Evolutionary conservation across 1,140 invertebrate species (phyloP).

Genomic region (Papilio polyxenes): DNA sequence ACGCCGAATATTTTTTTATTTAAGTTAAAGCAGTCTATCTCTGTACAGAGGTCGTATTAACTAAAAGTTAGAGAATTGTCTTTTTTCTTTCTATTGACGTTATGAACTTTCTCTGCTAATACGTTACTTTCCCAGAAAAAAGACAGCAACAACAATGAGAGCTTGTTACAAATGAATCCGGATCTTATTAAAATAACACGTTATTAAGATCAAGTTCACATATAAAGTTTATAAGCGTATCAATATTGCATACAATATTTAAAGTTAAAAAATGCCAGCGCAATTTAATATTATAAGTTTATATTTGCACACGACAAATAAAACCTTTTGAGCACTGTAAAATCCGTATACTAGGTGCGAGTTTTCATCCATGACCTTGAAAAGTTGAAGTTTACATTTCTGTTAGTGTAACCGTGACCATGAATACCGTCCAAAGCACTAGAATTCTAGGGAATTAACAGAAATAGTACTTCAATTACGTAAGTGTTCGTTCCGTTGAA

Average conservation of each 20-base stretch:
- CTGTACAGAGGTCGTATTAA: neutral
- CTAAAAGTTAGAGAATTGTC: neutral
- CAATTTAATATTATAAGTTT: neutral
- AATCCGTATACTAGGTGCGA: neutral
- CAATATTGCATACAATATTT: neutral
- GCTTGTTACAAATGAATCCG: neutral
- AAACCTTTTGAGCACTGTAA: neutral
- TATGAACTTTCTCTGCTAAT: neutral
- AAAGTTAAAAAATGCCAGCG: neutral
- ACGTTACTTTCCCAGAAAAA: neutral
- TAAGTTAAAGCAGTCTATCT: neutral
- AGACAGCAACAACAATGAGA: constrained; percentile 5
- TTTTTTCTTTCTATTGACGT: neutral
- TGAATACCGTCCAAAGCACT: neutral
- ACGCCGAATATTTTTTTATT: too few species aligned
- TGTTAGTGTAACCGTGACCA: constrained; percentile 23
- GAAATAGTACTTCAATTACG: neutral
- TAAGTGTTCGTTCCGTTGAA: constrained; percentile 9
- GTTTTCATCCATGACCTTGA: constrained; percentile 15
- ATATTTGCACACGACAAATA: constrained; percentile 2
- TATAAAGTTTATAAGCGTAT: neutral
- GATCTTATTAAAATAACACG: neutral
- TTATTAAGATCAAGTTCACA: neutral
- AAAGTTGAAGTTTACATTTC: constrained; percentile 25
- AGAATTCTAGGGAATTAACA: constrained; percentile 26